Conservation (phyloP, 2,113 vertebrate species). For the Puffinus mauretanicus region DNA sequence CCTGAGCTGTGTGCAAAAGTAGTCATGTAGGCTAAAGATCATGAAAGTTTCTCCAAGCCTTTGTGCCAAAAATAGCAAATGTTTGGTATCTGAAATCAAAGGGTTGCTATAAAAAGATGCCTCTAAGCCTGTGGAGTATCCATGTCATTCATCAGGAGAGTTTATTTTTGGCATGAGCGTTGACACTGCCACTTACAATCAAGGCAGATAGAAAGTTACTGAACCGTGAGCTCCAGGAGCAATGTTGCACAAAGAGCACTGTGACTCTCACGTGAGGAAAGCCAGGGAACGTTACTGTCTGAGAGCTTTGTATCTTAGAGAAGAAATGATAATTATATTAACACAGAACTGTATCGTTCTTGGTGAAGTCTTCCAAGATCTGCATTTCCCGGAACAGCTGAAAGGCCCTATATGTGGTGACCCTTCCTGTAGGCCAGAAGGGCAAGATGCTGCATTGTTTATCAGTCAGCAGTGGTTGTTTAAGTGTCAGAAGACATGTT, state of each 20-base stretch:
- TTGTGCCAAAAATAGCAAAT: conserved; percentile 81
- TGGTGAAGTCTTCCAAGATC: neutral
- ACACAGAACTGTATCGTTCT: rapidly evolving
- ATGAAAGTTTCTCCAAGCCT: conserved; percentile 74
- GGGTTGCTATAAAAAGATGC: conserved; percentile 87
- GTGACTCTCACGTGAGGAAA: neutral
- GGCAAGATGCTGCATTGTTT: neutral
- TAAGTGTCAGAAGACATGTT: neutral
- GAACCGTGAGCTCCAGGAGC: neutral
- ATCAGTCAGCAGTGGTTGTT: neutral
- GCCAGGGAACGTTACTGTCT: neutral
- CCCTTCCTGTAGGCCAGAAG: neutral
- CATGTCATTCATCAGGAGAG: conserved; percentile 76
- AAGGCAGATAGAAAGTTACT: neutral
- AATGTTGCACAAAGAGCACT: neutral
- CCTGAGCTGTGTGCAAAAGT: conserved; percentile 29
- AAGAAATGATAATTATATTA: neutral
- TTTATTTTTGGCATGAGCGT: conserved; percentile 86
- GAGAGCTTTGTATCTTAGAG: neutral
- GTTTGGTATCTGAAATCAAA: conserved; percentile 85
- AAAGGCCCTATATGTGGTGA: neutral
- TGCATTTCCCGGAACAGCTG: neutral
- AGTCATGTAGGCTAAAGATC: conserved; percentile 72
- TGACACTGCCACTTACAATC: conserved; percentile 82
- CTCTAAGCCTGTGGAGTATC: conserved; percentile 74